Base-by-base conservation (phyloP, 2,888 invertebrate species). In the Branchellion lobata region DNA sequence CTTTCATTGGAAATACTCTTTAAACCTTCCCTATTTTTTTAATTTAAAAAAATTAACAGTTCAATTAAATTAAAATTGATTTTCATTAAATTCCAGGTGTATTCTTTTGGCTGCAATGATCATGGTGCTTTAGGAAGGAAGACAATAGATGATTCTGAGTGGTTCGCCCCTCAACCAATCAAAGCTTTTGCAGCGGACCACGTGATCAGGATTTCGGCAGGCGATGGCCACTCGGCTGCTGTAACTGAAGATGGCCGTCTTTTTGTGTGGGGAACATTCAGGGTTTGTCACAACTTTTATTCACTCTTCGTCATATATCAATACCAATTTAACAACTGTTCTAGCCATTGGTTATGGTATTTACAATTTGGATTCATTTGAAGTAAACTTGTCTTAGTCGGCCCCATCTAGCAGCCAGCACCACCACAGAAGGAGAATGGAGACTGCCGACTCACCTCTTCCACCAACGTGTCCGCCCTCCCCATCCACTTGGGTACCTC, bases 31-130 rank as follows among this genome's bases (percentile, higher is more conserved):
- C n/a, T n/a, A n/a, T n/a, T n/a, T n/a, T n/a, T n/a, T n/a, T n/a
- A n/a, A n/a, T n/a, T n/a, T n/a, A n/a, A n/a, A n/a, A n/a, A n/a
- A n/a, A n/a, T n/a, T n/a, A n/a, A n/a, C n/a, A n/a, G n/a, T n/a
- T n/a, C n/a, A n/a, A n/a, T n/a, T n/a, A n/a, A n/a, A n/a, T n/a
- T n/a, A n/a, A n/a, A 51, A 51, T 51, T 51, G 21, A 51, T 51
- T 51, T 18, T 51, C 21, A 18, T 51, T 51, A 18, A 51, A 51
- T 51, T 18, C 53, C 21, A 92, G 91, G 91, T 96, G 0, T 91
- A 92, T 88, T 93, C 94, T 0, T 96, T 94, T 89, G 96, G 99
- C 0, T 96, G 96, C 86, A 99, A 99, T 87, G 98, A 99, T 87
- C 98, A 98, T 86, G 94, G 95, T 0, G 96, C 96, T 0, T 89